phyloP scores from a whole-genome alignment of 2,888 invertebrate genomes.

The Phania funesta region DNA sequence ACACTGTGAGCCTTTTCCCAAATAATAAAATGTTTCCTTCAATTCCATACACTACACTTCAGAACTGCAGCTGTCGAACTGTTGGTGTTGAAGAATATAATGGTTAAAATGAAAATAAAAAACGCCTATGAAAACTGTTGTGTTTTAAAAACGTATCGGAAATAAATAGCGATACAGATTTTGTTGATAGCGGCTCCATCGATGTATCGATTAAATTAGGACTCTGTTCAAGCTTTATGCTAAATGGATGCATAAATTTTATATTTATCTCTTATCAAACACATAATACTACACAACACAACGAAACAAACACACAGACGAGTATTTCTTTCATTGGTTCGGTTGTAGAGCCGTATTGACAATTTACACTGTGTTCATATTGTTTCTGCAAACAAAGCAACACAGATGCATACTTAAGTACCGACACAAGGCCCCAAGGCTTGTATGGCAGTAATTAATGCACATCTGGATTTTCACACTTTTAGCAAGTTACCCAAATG shows the following conservation, averaged over 20 bases:
- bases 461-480: slow-evolving; percentile 66
- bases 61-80: neutral
- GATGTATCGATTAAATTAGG: slow-evolving; percentile 67
- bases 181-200: slow-evolving; percentile 61
- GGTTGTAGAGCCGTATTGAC: neutral
- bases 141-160: slow-evolving; percentile 50
- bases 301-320: slow-evolving; percentile 11
- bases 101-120: neutral
- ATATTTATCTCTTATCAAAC: slow-evolving; percentile 69
- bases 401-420: slow-evolving; percentile 1
- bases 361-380: neutral
- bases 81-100: neutral
- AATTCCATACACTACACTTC: neutral
- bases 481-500: slow-evolving; percentile 55
- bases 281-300: slow-evolving; percentile 37
- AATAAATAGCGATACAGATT: slow-evolving; percentile 68
- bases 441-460: slow-evolving; percentile 60
- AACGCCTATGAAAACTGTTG: neutral
- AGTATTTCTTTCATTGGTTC: neutral
- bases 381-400: neutral
- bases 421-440: slow-evolving; percentile 28
- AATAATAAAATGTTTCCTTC: neutral
- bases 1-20: too few relatives aligned
- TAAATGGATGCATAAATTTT: slow-evolving; percentile 70
- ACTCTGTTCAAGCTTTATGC: slow-evolving; percentile 68